Evolutionary conservation across 2,797 vertebrate species (phyloP), one percentile per base, ranked within the genome.

Genomic region (Linurgus olivaceus): DNA sequence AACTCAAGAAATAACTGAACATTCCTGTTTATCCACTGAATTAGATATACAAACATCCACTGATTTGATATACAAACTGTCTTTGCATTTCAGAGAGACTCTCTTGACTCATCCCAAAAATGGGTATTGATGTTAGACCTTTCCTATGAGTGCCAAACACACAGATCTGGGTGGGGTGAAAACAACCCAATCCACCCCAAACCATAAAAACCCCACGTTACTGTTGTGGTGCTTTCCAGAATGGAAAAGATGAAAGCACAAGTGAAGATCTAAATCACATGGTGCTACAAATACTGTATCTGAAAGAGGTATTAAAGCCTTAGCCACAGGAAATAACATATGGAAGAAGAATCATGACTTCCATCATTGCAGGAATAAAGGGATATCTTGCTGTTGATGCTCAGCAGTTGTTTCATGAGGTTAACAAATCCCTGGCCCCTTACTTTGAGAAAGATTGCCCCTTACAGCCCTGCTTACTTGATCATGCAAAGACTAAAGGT

Each of bases 121-220:
- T 6, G 3, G 10, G 2, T 24, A 15, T 3, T 42, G 48, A 42
- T 17, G 15, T 59, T 74, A 50, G 11, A 79, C 42, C 23, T 61
- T 70, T 35, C 13, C 40, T 67, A 3, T 6, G 35, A 61, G 19
- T 50, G 23, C 11, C 54, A 57, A 70, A 55, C 52, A 83, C 21
- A 25, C 9, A 45, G 9, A n/a, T 4, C 24, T 17, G 17, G 2
- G 19, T 47, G 20, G 17, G 10, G 21, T 31, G 16, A 8, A 48
- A 57, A 85, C 29, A 63, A 63, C 45, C 5, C 58, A 37, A 28
- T 6, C 7, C 13, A 18, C 3, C 13, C 24, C 29, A 62, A 68
- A 20, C 28, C 19, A 26, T 31, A 58, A 50, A 70, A 21, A 0
- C 0, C 18, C 5, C 29, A 35, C 0, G 2, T 4, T 80, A 13